Base-by-base conservation (phyloP, 2,888 invertebrate genomes). In the Petrolisthes manimaculis region DNA sequence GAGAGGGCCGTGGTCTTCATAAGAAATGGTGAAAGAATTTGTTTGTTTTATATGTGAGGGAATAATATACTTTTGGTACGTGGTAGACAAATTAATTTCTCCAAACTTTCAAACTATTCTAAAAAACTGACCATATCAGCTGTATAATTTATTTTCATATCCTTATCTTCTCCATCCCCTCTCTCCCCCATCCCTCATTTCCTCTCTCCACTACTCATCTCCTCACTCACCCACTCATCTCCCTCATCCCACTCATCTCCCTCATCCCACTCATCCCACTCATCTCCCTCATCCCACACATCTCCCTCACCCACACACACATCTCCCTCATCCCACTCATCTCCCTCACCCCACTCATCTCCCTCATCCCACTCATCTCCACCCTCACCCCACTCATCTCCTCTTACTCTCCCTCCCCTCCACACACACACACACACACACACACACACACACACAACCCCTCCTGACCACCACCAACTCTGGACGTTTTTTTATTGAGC, bases 171-270 rank as follows among this genome's bases (percentile, higher is more conserved):
- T 71, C 71, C n/a, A 71, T 71, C n/a, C 9, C 71, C n/a, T 18
- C 71, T 71, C n/a, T 5, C 71, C n/a, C n/a, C n/a, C 71, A 71
- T 71, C 71, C 71, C n/a, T n/a, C 71, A 18, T n/a, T 71, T 71
- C n/a, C n/a, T 71, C n/a, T 14, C 61, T 14, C 14, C 61, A 6
- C 61, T 61, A 9, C 61, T 14, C 14, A 61, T 61, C 61, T 61
- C 61, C 61, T 61, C 61, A 61, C n/a, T n/a, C n/a, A n/a, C n/a
- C n/a, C n/a, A n/a, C n/a, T 61, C 61, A 61, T 61, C 14, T 14
- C 61, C 61, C 14, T 61, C 61, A 9, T 61, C 61, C 14, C 8
- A 61, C 6, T 61, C 61, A 61, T 6, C 14, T 14, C 14, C 61
- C 61, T 14, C 14, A 9, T 61, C 61, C 61, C 61, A 9, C 14